Evolutionary conservation across 2,888 invertebrate genomes (phyloP), one percentile per base, ranked within the genome.

Genomic region (Eupithecia pulchellata): DNA sequence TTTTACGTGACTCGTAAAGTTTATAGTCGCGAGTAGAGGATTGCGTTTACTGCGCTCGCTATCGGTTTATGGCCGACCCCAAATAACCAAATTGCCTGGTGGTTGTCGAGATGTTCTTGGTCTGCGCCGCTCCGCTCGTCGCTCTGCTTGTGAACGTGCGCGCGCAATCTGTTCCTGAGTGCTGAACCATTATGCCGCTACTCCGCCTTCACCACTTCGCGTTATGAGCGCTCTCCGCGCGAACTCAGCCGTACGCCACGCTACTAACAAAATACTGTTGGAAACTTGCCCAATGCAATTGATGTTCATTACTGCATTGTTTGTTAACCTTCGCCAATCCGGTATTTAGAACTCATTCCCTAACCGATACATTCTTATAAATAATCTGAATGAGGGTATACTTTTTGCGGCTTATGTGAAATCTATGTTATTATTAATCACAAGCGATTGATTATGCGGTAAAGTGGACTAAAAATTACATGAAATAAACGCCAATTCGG

Each of bases 1-100:
- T 94, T 94, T 94, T 94, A 93, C 93, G 93, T 93, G 91, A 91
- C 93, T 94, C 94, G 93, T 94, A 94, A 94, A 94, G 89, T 94
- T 93, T 94, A 94, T 91, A 91, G 93, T 90, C 92, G 93, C 93
- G 91, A 92, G 93, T 93, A 92, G 92, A 91, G 93, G 91, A 93
- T 93, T 93, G 93, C 93, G 93, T 93, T 94, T 93, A 94, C 91
- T 90, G 91, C 91, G 90, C 88, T 85, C 89, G 93, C 91, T 91
- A 92, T 93, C 90, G 91, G 90, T 93, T 94, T 93, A 94, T 89
- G 88, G 89, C 86, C 92, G 93, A 93, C 92, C 92, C 91, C 93
- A 92, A 93, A 93, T 92, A 92, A 91, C 93, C 90, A 87, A 93
- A 93, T 92, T 91, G 92, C 87, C 89, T 84, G 89, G 86, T 84